Base-by-base conservation (phyloP, 2,888 invertebrate species). In the Chymomyza procnemis region DNA sequence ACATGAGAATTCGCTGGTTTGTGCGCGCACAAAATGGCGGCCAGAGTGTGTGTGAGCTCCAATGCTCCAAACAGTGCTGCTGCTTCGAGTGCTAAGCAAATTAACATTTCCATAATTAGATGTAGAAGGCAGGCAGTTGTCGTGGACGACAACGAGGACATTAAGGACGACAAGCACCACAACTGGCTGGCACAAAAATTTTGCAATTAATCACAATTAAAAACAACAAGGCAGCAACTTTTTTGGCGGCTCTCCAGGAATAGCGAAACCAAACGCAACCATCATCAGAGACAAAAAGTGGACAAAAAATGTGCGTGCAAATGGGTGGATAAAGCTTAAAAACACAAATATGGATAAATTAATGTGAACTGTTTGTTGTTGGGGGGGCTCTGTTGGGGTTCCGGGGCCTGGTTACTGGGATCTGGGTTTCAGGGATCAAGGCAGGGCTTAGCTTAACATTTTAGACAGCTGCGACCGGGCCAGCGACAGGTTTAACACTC, bases 91-190 rank as follows among this genome's bases (percentile, higher is more conserved):
- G 77, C 86, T 72, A 80, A 84, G 80, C 81, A 81, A 86, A 86
- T 81, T 78, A 86, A 81, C 79, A 84, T 81, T 81, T 86, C 68
- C 81, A 81, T 81, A 86, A 81, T 78, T 81, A 78, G 76, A 84
- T 78, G 67, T 69, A 75, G 71, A 73, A 69, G 8, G 50, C 16
- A 50, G 73, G n/a, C n/a, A n/a, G n/a, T n/a, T n/a, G n/a, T n/a
- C n/a, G n/a, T 76, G 77, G 76, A 50, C 16, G 50, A 50, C 16
- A 50, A 50, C 18, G 19, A 50, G 50, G 19, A 50, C 16, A 50
- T 8, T 26, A 8, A 26, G 26, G 26, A 26, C 26, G 8, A 26
- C 26, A 26, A 8, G 6, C 26, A 26, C 6, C 26, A 3, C 16
- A 50, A 19, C 8, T 50, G 50, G 14, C 50, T 16, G 16, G 18